Evolutionary conservation across 2,888 invertebrate species (phyloP), one percentile per base, ranked within the genome.

Genomic region (Electrophaes corylata): DNA sequence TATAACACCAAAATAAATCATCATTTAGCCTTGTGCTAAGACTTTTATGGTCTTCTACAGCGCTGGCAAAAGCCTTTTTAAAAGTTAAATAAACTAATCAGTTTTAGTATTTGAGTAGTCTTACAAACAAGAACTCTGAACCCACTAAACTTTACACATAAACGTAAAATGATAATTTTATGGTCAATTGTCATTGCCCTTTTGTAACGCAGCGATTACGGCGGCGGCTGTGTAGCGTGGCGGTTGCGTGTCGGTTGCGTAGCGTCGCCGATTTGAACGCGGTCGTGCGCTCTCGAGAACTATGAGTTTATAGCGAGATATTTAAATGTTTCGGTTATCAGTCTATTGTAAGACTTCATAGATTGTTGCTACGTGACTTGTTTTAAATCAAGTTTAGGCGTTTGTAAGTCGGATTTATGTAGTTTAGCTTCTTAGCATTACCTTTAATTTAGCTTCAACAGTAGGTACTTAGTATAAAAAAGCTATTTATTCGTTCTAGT

Each of bases 211-310:
- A 29, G 29, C 29, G 6, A n/a, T n/a, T n/a, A n/a, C n/a, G 8
- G 26, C 26, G 10, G 26, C 26, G 26, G 26, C 26, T 29, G 10
- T 29, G 26, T 10, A 10, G 41, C 54, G 48, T 54, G 37, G 62
- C 52, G 44, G 48, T 48, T 47, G 41, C 52, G 48, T 54, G 31
- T 60, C 52, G 43, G 48, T 48, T 47, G 40, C 53, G 50, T 52
- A 33, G 29, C 55, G 29, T 46, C 50, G 23, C 35, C 46, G 55
- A 55, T 59, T 58, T 49, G 40, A 44, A 4, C 45, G 52, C 58
- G 54, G 49, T 57, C 29, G 51, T 39, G 58, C 46, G 54, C 54
- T 58, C 18, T 6, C 33, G n/a, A 4, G 8, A 6, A 29, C 26
- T 10, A 20, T 10, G 2, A 29, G 6, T n/a, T 40, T 53, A 46